Evolutionary conservation across 2,113 vertebrate species (phyloP).

Genomic region (Madoqua kirkii): DNA sequence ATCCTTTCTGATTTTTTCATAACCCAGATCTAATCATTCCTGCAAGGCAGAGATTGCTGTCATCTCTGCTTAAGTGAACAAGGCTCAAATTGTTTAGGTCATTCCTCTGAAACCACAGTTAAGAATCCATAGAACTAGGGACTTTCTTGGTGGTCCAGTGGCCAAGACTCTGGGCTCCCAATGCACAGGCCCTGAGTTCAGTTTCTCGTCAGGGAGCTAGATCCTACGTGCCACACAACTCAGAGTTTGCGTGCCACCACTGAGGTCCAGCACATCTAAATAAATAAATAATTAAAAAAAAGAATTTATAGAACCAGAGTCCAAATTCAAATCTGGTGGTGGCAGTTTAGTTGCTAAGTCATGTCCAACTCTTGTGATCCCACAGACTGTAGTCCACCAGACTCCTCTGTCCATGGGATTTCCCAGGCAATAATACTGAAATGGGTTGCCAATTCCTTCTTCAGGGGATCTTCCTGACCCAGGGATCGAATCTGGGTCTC

Average conservation of each 20-base stretch:
- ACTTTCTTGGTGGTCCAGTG: not conserved
- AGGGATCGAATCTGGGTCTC: not conserved
- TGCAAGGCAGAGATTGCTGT: not conserved
- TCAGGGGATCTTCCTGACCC: not conserved
- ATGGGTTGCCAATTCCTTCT: not conserved
- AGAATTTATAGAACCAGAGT: not conserved
- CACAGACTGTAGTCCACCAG: not conserved
- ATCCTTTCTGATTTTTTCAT: not conserved
- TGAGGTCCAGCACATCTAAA: not conserved
- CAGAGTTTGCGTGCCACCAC: not conserved
- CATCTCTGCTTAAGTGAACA: not conserved
- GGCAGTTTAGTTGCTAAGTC: not conserved
- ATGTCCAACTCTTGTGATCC: not conserved
- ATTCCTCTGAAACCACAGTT: not conserved
- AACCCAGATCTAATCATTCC: not conserved
- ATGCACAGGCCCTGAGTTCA: not conserved
- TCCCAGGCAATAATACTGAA: not conserved
- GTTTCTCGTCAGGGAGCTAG: not conserved
- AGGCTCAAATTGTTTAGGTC: not conserved
- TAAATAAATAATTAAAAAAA: not conserved
- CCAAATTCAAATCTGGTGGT: not conserved
- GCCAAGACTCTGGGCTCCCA: not conserved
- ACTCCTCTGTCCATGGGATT: not conserved
- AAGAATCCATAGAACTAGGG: not conserved
- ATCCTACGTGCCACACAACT: not conserved